Conservation (phyloP, 2,888 invertebrate species). For the Volucella bombylans region DNA sequence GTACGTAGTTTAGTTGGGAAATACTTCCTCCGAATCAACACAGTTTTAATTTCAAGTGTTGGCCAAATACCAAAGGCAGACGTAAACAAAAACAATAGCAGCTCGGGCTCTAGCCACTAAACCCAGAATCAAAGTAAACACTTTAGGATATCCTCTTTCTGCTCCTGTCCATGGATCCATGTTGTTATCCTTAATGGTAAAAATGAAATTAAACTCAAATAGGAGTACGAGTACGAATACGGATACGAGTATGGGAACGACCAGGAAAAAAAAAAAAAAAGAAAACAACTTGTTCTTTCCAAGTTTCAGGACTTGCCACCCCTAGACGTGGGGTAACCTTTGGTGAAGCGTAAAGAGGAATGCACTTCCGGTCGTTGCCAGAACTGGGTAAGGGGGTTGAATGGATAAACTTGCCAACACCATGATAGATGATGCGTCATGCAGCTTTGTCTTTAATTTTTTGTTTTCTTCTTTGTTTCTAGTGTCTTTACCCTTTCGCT, state of each 20-base stretch:
- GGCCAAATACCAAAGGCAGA: conserved; percentile 48
- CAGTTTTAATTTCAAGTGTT: conserved; percentile 57
- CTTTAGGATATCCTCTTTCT: conserved; percentile 49
- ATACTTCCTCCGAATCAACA: conserved; percentile 56
- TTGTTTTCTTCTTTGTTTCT: conserved; percentile 26
- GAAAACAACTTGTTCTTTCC: conserved; percentile 8
- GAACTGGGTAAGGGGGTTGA: background rate
- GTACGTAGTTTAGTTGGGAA: conserved; percentile 38
- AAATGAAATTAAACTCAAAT: conserved; percentile 64
- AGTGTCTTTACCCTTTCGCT: conserved; percentile 25
- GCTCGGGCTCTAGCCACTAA: conserved; percentile 20
- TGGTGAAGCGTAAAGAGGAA: conserved; percentile 21
- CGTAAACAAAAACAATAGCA: conserved; percentile 8
- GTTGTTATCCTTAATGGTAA: conserved; percentile 62
- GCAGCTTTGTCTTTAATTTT: conserved; percentile 48
- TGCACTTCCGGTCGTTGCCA: conserved; percentile 11
- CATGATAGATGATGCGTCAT: conserved; percentile 59
- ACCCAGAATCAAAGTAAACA: conserved; percentile 57
- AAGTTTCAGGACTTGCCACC: conserved; percentile 17
- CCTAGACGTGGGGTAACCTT: conserved; percentile 26
- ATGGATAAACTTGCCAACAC: conserved; percentile 50
- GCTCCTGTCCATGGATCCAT: background rate
- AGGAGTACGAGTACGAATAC: conserved; percentile 7
- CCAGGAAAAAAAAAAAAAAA: conserved; percentile 20
- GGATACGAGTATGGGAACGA: no score